Conservation (phyloP, 2,113 vertebrate genomes). For the Brachyhypopomus occidentalis region DNA sequence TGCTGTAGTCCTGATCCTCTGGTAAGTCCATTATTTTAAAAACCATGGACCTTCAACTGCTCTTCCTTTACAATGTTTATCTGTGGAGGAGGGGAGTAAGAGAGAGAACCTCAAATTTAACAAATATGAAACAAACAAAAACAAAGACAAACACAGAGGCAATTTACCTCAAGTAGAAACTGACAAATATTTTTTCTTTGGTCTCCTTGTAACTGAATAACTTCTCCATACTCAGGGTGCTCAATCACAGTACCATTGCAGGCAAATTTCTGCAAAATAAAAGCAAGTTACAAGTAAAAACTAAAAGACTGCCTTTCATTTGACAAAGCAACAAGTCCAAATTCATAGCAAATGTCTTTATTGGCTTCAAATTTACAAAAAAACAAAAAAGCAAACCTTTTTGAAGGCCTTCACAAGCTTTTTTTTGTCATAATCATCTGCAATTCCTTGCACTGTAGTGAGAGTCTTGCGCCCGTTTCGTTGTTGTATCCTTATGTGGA, state of each 20-base stretch:
- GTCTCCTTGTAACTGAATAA: slow-evolving; percentile 94
- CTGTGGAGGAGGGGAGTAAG: slow-evolving; percentile 9
- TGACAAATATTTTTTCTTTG: slow-evolving; percentile 94
- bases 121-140: neutral
- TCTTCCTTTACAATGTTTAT: slow-evolving; percentile 84
- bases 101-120: neutral
- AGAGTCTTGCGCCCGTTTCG: slow-evolving; percentile 88
- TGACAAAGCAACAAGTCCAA: neutral
- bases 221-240: slow-evolving; percentile 95
- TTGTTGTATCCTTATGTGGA: slow-evolving; percentile 91
- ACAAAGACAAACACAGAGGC: neutral
- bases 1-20: slow-evolving; percentile 30
- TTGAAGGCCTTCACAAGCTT: slow-evolving; percentile 91
- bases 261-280: slow-evolving; percentile 77
- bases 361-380: too few species aligned
- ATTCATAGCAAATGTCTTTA: neutral
- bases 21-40: slow-evolving; percentile 67
- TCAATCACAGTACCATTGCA: slow-evolving; percentile 97
- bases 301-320: neutral
- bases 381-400: slow-evolving; percentile 71
- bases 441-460: slow-evolving; percentile 87
- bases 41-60: slow-evolving; percentile 88
- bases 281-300: neutral
- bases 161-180: slow-evolving; percentile 86
- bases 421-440: slow-evolving; percentile 91